Conservation (phyloP, 2,797 vertebrate species). For the Gambelia wislizenii region DNA sequence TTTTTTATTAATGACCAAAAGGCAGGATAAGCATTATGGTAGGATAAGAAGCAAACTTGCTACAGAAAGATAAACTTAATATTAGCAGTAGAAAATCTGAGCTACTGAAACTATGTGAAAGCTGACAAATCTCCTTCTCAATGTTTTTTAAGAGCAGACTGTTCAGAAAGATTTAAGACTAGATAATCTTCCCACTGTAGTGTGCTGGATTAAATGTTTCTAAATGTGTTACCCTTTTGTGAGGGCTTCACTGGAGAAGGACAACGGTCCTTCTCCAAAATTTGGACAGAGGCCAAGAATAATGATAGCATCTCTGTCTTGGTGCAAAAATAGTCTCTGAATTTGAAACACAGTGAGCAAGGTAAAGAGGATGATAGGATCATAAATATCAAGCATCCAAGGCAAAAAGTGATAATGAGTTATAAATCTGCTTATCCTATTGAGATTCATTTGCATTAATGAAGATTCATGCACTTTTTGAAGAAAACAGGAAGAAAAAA, state of each 20-base stretch:
- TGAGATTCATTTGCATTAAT: constrained; percentile 2
- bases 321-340: constrained; percentile 4
- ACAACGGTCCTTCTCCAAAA: constrained; percentile 20
- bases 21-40: too few relatives aligned
- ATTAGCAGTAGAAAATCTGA: not conserved
- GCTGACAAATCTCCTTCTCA: not conserved
- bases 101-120: not conserved
- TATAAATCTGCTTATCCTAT: constrained; percentile 10
- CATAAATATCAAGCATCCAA: not conserved
- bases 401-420: not conserved
- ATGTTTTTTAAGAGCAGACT: not conserved
- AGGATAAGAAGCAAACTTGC: not conserved
- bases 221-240: constrained; percentile 5
- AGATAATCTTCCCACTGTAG: not conserved
- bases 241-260: not conserved
- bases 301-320: constrained; percentile 20
- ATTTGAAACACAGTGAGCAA: not conserved
- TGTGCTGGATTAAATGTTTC: not conserved
- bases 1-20: too few relatives aligned
- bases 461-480: not conserved
- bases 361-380: not conserved
- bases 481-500: not conserved
- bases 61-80: not conserved
- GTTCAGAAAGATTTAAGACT: not conserved
- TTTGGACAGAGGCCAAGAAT: constrained; percentile 11